Evolutionary conservation across 2,888 invertebrate genomes (phyloP), one percentile per base, ranked within the genome.

Genomic region (Leptinotarsa peninsularis): DNA sequence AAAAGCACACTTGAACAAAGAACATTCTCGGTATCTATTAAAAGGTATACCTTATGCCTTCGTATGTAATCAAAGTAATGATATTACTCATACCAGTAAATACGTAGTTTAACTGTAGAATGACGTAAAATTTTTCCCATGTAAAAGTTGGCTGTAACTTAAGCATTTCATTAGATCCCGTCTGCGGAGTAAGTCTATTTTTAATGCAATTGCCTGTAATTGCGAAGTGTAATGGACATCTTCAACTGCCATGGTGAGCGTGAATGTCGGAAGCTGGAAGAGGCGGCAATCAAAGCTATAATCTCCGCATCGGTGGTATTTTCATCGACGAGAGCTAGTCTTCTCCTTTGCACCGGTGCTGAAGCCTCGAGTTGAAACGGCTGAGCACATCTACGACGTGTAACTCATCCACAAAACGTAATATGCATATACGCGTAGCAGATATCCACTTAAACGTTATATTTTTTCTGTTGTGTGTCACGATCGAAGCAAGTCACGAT

Each of bases 401-500:
- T 76, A 79, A 72, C 76, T 71, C 74, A 73, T 80, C 78, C 77
- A 76, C 77, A 77, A 80, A 82, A 82, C 79, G 81, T 82, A 84
- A 84, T 83, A 84, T 84, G 83, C 84, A 83, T 84, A 85, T 84
- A 83, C 86, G 84, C 83, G 83, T 84, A 83, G 84, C 82, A 85
- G 83, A 85, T 85, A 85, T 84, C 85, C 83, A 85, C 84, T 86
- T 85, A 84, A 84, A 84, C 83, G 83, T 82, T 82, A 78, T 81
- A 82, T 84, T 83, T 83, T 84, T 85, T 84, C 81, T 78, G 79
- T 79, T 80, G 84, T 85, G 83, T 86, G 86, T 87, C 87, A 87
- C 86, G 87, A 87, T 85, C 85, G 79, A 83, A 83, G 81, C 84
- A 78, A 85, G 87, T 87, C 87, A 87, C 87, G 87, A 87, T 82